Conservation (phyloP, 2,113 vertebrate genomes). For the Nerophis ophidion region DNA sequence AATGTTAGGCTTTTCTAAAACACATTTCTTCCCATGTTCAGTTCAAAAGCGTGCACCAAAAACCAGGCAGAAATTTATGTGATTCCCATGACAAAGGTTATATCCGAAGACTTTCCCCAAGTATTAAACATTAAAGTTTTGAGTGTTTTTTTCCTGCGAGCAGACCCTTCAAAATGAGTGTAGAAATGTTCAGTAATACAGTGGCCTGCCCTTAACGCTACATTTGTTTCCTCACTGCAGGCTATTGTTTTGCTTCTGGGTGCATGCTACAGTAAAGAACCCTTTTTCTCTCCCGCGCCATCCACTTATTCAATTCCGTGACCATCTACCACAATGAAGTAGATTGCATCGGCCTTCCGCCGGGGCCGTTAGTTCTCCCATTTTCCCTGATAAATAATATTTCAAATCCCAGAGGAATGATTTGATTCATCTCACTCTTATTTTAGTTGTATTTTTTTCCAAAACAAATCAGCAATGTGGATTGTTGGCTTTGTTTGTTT, state of each 20-base stretch:
- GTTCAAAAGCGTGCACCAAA: too few species aligned
- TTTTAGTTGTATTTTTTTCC: conserved; percentile 3
- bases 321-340: conserved; percentile 53
- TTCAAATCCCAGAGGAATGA: conserved; percentile 30
- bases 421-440: conserved; percentile 25
- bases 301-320: conserved; percentile 64
- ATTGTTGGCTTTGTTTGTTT: background rate
- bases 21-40: too few species aligned
- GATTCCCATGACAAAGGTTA: background rate
- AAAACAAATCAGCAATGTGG: background rate
- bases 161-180: conserved; percentile 24
- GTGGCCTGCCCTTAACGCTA: conserved; percentile 34
- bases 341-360: conserved; percentile 57
- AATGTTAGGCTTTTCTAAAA: too few species aligned
- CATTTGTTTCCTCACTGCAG: conserved; percentile 28
- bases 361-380: conserved; percentile 27
- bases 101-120: background rate
- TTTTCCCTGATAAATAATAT: conserved; percentile 36
- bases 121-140: background rate
- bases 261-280: conserved; percentile 26
- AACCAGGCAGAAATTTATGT: background rate
- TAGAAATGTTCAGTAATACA: conserved; percentile 28
- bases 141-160: conserved; percentile 5
- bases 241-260: conserved; percentile 35
- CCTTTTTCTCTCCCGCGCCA: conserved; percentile 36